Conservation (phyloP, 2,797 vertebrate species). For the Vultur gryphus region DNA sequence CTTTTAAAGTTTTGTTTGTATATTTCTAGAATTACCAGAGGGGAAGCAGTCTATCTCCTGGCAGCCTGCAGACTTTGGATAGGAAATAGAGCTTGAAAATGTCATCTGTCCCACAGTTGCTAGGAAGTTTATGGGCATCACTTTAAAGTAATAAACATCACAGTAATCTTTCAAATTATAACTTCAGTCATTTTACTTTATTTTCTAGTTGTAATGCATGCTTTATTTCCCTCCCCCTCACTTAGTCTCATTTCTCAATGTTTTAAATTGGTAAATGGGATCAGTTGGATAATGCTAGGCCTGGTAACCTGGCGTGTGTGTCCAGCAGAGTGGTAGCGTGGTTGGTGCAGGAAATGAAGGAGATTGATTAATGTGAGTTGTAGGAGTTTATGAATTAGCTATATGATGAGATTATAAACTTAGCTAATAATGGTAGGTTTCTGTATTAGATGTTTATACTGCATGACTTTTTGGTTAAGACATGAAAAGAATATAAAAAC, state of each 20-base stretch:
- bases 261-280: background rate
- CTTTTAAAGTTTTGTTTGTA: constrained; percentile 33
- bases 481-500: background rate
- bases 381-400: background rate
- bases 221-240: background rate
- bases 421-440: background rate
- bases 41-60: constrained; percentile 19
- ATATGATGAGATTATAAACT: background rate
- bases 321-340: background rate
- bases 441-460: background rate
- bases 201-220: background rate
- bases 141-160: constrained; percentile 10
- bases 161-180: background rate
- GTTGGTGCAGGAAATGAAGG: background rate
- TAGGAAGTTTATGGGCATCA: background rate
- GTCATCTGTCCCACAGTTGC: background rate
- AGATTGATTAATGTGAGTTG: background rate
- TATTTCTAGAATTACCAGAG: constrained; percentile 24
- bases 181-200: background rate
- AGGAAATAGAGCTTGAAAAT: constrained; percentile 56
- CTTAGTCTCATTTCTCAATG: background rate
- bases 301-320: background rate
- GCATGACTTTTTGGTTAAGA: background rate
- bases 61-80: constrained; percentile 13
- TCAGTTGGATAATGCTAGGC: background rate